Evolutionary conservation across 2,888 invertebrate genomes (phyloP).

Genomic region (Cryptocephalus primarius): DNA sequence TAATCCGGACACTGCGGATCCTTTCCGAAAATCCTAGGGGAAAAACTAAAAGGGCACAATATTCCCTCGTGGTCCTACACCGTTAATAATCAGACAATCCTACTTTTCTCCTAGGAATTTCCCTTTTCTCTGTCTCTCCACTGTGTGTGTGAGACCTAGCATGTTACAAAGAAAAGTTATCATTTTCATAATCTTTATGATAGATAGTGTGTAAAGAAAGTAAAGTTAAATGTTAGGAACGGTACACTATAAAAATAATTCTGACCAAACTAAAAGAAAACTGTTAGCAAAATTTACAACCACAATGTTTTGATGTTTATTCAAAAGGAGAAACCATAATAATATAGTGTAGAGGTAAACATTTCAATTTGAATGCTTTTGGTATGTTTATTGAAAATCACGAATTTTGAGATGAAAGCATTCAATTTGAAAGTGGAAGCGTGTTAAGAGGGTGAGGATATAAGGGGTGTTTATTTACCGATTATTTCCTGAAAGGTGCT

Average conservation of each 20-base stretch:
- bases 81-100: constrained; percentile 10
- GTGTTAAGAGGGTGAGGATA: too few species aligned
- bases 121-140: constrained; percentile 13
- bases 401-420: too few species aligned
- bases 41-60: constrained; percentile 6
- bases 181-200: constrained; percentile 1
- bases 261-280: neutral
- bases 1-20: neutral
- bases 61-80: constrained; percentile 11
- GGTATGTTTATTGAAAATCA: too few species aligned
- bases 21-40: constrained; percentile 16
- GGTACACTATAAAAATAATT: constrained; percentile 3
- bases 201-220: neutral
- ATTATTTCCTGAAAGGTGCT: too few species aligned
- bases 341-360: too few species aligned
- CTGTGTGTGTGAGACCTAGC: constrained; percentile 18
- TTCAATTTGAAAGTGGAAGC: too few species aligned
- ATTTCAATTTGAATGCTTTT: too few species aligned
- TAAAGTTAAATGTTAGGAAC: neutral
- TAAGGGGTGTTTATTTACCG: too few species aligned
- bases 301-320: neutral
- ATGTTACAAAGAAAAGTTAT: constrained; percentile 14
- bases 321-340: too few species aligned
- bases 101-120: constrained; percentile 14
- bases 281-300: neutral